Base-by-base conservation (phyloP, 2,888 invertebrate species). In the Aphelenchoides bicaudatus region DNA sequence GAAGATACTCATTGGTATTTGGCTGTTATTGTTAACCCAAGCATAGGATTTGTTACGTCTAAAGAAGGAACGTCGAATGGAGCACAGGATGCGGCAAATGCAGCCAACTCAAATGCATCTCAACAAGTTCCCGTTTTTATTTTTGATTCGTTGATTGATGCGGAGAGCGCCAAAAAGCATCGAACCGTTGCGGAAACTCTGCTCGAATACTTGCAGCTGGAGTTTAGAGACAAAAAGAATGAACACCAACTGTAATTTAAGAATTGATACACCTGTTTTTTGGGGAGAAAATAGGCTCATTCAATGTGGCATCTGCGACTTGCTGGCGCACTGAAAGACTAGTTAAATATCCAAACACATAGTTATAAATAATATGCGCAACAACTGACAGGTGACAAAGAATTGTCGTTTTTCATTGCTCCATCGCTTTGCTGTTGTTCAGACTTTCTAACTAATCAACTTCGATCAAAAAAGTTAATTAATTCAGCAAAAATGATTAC, bases 21-120 rank as follows among this genome's bases (percentile, higher is more conserved):
- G 71, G 93, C 92, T 1, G 90, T 96, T 49, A 89, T 98, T 56
- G 96, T 94, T 80, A 94, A 88, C 80, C 93, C 96, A 43, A 87
- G 88, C n/a, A 58, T 57, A 1, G 61, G 58, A 53, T 82, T 90
- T 65, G 86, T 86, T 8, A n/a, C n/a, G n/a, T 49, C 28, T n/a
- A 49, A 49, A 29, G 49, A 49, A 25, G 49, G 28, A 13, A 47
- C 28, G 19, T 10, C 5, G 2, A 19, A 23, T n/a, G 21, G 16
- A 13, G 16, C 16, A n/a, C 16, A 43, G 43, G n/a, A 43, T 6
- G 21, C 6, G 43, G 38, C 37, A 28, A 46, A 34, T 16, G 8
- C 19, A 2, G n/a, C 21, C 13, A 25, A 52, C 21, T 43, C 56
- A 13, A 54, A 39, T 38, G 16, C 85, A 86, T 63, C 83, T 89